Base-by-base conservation (phyloP, 1,140 invertebrate genomes). In the Orius insidiosus region DNA sequence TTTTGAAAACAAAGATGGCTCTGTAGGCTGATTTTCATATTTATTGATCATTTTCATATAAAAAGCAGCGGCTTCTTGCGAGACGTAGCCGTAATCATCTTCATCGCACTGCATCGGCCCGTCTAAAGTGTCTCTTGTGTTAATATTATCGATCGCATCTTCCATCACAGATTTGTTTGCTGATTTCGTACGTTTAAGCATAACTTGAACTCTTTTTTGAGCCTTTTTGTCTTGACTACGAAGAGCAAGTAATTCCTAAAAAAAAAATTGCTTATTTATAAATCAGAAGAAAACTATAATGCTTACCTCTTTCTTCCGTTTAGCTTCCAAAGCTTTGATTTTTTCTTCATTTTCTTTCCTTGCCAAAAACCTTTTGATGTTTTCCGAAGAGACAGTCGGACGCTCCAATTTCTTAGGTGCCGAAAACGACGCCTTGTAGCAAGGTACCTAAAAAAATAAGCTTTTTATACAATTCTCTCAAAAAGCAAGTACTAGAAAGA, bases 71-170 rank as follows among this genome's bases (percentile, higher is more conserved):
- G 84, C 80, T 59, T 79, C 78, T 54, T 79, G 78, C 0, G 85
- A 88, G 10, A 80, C 80, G 58, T 87, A 90, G 4, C 85, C 80
- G 60, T 89, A 90, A 58, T 90, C 85, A 68, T 90, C 86, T 60
- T 86, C 82, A 57, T 88, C 85, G 0, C 80, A 80, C 55, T 85
- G 82, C n/a, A 71, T 70, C 4, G 73, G 73, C 13, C 75, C 65
- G 54, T 72, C 70, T 24, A 76, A 63, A 0, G 80, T 84, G 24
- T 84, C 70, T 35, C 77, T 76, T 42, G 82, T 85, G 53, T 82
- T 76, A 24, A 77, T 70, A 58, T 71, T 71, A 57, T 86, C 78
- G 45, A 82, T 66, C 9, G 83, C 82, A 71, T 88, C 85, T 43
- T 75, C 75, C 46, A 89, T 63, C 3, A 83, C 84, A 5, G 84